These are phyloP conservation scores for Luperina nickerlii DNA, from an alignment of 2,888 invertebrate species.

Conservation along the genomic window DNA sequence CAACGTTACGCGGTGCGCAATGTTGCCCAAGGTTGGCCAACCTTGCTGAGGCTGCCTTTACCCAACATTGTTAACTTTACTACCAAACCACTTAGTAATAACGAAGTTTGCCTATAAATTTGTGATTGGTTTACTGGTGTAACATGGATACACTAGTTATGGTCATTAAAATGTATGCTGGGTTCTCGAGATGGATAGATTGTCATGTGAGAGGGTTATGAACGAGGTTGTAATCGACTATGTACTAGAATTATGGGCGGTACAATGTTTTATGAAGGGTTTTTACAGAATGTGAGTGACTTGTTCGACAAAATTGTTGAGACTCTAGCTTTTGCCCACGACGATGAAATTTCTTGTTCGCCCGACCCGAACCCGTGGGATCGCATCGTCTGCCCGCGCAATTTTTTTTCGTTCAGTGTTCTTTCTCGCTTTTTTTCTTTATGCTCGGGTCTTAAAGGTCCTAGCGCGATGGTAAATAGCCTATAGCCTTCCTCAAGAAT, in stretches of 20 bases:
- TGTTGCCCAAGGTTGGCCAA: constrained; percentile 26
- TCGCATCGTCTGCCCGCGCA: too few species aligned
- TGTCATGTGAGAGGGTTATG: not conserved
- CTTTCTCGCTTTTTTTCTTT: not conserved
- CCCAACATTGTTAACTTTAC: constrained; percentile 45
- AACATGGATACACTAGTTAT: constrained; percentile 22
- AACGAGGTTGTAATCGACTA: constrained; percentile 7
- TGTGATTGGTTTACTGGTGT: constrained; percentile 34
- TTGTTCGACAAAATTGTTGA: not conserved
- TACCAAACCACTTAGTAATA: constrained; percentile 44
- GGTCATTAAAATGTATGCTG: constrained; percentile 26
- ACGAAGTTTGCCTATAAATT: constrained; percentile 54
- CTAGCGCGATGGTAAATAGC: not conserved
- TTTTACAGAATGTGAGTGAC: not conserved
- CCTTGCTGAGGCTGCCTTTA: not conserved
- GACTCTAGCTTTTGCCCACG: too few species aligned
- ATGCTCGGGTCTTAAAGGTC: not conserved
- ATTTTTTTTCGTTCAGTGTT: not conserved
- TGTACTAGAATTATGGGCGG: not conserved
- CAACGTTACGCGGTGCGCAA: constrained; percentile 16
- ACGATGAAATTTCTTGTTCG: too few species aligned
- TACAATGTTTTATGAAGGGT: constrained; percentile 2
- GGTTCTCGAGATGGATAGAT: not conserved
- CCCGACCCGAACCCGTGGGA: too few species aligned
- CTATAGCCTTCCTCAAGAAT: too few species aligned